These are phyloP conservation scores for Hydrocynus forskahlii DNA, from an alignment of 2,797 vertebrate genomes.

Conservation along the genomic window DNA sequence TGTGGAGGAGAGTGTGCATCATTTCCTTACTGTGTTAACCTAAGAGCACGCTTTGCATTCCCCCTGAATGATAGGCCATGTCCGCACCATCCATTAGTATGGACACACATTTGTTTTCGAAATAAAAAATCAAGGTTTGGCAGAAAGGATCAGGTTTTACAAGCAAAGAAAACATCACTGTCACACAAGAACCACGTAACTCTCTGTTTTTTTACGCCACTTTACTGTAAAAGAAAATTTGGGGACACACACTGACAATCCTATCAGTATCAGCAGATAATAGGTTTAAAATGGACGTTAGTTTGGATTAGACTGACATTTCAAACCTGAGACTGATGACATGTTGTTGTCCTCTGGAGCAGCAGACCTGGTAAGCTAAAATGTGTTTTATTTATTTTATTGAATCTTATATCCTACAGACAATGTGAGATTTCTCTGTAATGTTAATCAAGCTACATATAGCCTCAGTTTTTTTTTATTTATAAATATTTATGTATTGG, in stretches of 20 bases:
- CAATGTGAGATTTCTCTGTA: too few species aligned
- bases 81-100: neutral
- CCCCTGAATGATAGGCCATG: neutral
- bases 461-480: too few species aligned
- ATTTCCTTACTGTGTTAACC: constrained; percentile 65
- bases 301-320: too few species aligned
- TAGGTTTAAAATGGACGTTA: too few species aligned
- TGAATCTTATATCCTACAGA: too few species aligned
- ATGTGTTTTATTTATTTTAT: too few species aligned
- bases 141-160: neutral
- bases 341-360: too few species aligned
- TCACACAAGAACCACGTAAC: neutral
- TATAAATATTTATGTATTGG: too few species aligned
- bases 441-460: too few species aligned
- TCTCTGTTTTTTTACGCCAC: neutral
- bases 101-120: neutral
- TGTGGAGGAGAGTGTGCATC: constrained; percentile 51
- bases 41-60: constrained; percentile 27
- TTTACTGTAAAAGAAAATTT: neutral
- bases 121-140: neutral
- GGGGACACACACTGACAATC: neutral
- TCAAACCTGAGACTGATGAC: too few species aligned
- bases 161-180: neutral
- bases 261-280: neutral
- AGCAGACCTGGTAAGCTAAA: too few species aligned